Base-by-base conservation (phyloP, 2,888 invertebrate genomes). In the Drosophila pseudotalamancana region DNA sequence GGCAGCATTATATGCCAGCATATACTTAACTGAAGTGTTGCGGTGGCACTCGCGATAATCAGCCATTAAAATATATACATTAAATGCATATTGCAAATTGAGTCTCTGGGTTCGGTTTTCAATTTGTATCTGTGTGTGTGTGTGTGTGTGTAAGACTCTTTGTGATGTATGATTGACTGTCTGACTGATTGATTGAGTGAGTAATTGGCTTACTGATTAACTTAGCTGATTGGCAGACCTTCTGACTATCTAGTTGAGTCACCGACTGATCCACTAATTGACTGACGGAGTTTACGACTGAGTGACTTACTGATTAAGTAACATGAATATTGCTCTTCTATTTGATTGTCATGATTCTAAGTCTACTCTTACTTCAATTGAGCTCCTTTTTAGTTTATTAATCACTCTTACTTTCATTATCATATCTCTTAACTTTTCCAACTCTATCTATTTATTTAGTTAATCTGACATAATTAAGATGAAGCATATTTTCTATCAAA, bases 21-120 rank as follows among this genome's bases (percentile, higher is more conserved):
- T 27, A 54, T 54, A 65, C 78, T 84, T 62, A 64, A 61, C 42
- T 68, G 59, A 65, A 80, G 83, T 85, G 83, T 61, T 79, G 76
- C 45, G 70, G 65, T 57, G 23, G 42, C 80, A 75, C 76, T 79
- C 70, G 68, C 65, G 68, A 60, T 77, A 84, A 84, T 84, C 55
- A 65, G 73, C 45, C 62, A 31, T 46, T 62, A 48, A n/a, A 31
- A 48, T 43, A 14, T 46, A 31, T 37, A 54, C 31, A 63, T 46
- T 43, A 62, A 78, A 78, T 74, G 40, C 53, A 82, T 78, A 75
- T 53, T 49, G 63, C 29, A 57, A 68, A 77, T 77, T 66, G 54
- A 56, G 53, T 61, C 49, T 43, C 53, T 63, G 32, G 32, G 21
- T 42, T 31, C 25, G 18, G 21, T n/a, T 37, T 77, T 55, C 42